Conservation (phyloP, 1,140 invertebrate genomes). For the Maconellicoccus hirsutus region DNA sequence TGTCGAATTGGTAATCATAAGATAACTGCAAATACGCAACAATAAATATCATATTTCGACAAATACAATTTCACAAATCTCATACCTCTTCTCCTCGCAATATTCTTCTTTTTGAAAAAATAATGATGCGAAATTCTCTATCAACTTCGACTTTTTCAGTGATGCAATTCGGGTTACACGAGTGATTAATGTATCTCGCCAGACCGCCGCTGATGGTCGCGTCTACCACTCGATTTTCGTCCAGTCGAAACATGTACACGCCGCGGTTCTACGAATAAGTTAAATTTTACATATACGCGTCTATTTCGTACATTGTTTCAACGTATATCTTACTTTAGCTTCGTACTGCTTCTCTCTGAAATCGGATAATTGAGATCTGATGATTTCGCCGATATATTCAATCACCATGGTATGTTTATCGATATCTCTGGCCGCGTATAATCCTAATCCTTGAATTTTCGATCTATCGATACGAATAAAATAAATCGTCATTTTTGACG, state of each 20-base stretch:
- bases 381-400: constrained; percentile 98
- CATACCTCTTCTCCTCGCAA: constrained; percentile 90
- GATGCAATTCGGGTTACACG: constrained; percentile 98
- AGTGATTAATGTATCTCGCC: constrained; percentile 98
- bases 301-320: no score
- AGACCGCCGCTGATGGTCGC: constrained; percentile 93
- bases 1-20: constrained; percentile 99
- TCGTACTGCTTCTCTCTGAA: constrained; percentile 90
- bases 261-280: constrained; percentile 72
- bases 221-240: constrained; percentile 96
- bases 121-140: constrained; percentile 91
- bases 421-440: constrained; percentile 92
- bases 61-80: neutral
- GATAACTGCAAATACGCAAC: constrained; percentile 60
- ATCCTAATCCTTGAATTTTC: constrained; percentile 83
- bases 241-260: constrained; percentile 99
- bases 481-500: constrained; percentile 23
- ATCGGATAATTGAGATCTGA: constrained; percentile 90
- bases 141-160: constrained; percentile 97
- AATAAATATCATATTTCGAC: neutral
- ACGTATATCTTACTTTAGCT: constrained; percentile 52
- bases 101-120: constrained; percentile 92
- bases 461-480: constrained; percentile 47
- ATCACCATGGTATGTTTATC: constrained; percentile 99
- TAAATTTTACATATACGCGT: neutral